phyloP scores from a whole-genome alignment of 2,797 vertebrate genomes.

The Sebastolobus alascanus region DNA sequence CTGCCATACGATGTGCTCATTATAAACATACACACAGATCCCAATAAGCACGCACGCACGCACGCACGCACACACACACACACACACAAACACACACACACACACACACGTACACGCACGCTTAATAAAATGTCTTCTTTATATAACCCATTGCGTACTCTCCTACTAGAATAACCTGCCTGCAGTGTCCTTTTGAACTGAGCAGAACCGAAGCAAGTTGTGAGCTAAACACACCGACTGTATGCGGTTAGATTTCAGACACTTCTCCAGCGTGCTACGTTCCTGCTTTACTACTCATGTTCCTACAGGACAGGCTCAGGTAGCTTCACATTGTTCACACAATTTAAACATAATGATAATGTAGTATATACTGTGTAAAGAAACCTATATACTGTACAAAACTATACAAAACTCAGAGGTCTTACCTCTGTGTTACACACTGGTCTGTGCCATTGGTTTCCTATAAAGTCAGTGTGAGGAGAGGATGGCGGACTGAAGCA shows the following conservation, averaged over 20 bases:
- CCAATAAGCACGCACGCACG: conserved; percentile 38
- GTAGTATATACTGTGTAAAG: conserved; percentile 62
- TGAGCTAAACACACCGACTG: conserved; percentile 29
- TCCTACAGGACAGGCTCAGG: conserved; percentile 52
- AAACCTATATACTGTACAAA: conserved; percentile 76
- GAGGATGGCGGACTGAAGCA: not conserved
- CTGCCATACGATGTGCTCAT: conserved; percentile 74
- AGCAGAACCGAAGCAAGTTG: conserved; percentile 51
- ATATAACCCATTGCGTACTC: conserved; percentile 44
- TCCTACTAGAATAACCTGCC: conserved; percentile 35
- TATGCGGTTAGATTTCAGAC: conserved; percentile 38
- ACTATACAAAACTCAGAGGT: conserved; percentile 64
- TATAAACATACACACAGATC: conserved; percentile 62
- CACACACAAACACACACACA: conserved; percentile 11
- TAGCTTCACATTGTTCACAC: conserved; percentile 49
- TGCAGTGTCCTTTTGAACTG: conserved; percentile 49
- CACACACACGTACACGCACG: conserved; percentile 4
- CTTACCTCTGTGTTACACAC: conserved; percentile 41
- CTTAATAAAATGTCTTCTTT: conserved; percentile 61
- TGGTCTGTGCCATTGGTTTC: conserved; percentile 45
- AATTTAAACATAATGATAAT: conserved; percentile 48
- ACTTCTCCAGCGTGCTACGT: conserved; percentile 44
- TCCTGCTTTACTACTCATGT: conserved; percentile 51
- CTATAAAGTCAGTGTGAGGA: conserved; percentile 21
- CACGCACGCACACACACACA: conserved; percentile 21